Conservation (phyloP, 92 coral and sea anemone species). For the Scolanthus callimorphus region DNA sequence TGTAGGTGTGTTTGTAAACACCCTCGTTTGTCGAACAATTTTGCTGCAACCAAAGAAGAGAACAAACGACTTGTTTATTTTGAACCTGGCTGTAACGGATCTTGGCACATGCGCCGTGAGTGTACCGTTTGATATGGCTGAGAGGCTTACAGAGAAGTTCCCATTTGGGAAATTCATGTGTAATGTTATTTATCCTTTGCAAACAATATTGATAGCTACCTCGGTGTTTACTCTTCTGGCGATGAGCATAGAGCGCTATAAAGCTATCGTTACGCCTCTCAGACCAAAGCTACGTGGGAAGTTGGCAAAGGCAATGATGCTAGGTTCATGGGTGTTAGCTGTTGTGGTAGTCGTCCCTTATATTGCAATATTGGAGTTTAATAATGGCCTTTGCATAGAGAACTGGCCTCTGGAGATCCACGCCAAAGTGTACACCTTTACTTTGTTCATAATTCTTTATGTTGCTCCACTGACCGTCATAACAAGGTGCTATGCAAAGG, state of each 20-base stretch:
- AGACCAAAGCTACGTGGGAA: slow-evolving; percentile 33
- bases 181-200: slow-evolving; percentile 61
- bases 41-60: slow-evolving; percentile 22
- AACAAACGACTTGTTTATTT: slow-evolving; percentile 50
- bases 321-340: slow-evolving; percentile 55
- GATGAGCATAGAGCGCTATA: slow-evolving; percentile 54
- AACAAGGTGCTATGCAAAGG: slow-evolving; percentile 18
- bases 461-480: slow-evolving; percentile 41
- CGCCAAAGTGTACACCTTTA: slow-evolving; percentile 33
- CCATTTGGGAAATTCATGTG: slow-evolving; percentile 51
- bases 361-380: slow-evolving; percentile 34
- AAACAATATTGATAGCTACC: slow-evolving; percentile 55
- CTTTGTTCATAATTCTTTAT: slow-evolving; percentile 45
- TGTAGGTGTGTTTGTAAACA: slow-evolving; percentile 39
- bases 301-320: slow-evolving; percentile 24
- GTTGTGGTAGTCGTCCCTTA: slow-evolving; percentile 54
- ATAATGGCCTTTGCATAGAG: slow-evolving; percentile 36
- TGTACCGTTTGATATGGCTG: slow-evolving; percentile 55
- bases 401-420: slow-evolving; percentile 32
- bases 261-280: slow-evolving; percentile 69
- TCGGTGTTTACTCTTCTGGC: slow-evolving; percentile 62
- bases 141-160: slow-evolving; percentile 37
- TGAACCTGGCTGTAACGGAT: slow-evolving; percentile 63
- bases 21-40: slow-evolving; percentile 46
- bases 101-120: slow-evolving; percentile 53